Evolutionary conservation across 92 coral and sea anemone genomes (phyloP), one percentile per base, ranked within the genome.

Genomic region (Epizoanthus rinbou): DNA sequence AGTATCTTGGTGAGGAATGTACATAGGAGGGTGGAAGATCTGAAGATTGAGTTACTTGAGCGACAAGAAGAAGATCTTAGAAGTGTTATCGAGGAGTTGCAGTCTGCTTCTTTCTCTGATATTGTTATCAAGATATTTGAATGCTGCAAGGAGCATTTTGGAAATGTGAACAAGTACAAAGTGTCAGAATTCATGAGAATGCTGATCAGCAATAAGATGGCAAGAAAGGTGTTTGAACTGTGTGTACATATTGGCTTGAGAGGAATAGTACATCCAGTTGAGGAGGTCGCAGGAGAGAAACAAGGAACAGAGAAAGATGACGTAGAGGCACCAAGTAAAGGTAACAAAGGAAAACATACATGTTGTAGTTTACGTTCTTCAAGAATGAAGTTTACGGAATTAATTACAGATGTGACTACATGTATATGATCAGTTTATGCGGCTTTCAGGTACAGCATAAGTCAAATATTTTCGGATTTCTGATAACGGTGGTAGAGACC

Each of bases 41-140:
- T 88, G 71, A 90, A 90, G 80, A 91, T 64, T 65, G 89, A 92
- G 47, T 91, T 95, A 19, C 84, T 95, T 39, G 98, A 97, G 3
- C 75, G 84, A 8, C 81, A 81, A 39, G 85, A 74, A 5, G 90
- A 93, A 8, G 98, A 95, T 64, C 87, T 86, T 28, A 79, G 91
- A 73, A 91, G 93, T 65, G 75, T 91, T 22, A 85, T 91, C 3
- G 84, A 79, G 82, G 87, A 87, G 74, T 69, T 95, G 14, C 79
- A 88, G 21, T 94, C 87, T 13, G 64, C 91, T 11, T 89, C 97
- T 25, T 90, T 93, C 0, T 83, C 87, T 1, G 92, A 88, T 31
- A 75, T 89, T 10, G 21, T 95, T 6, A 65, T 80, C 3, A 87
- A 72, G 45, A 86, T 92, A 37, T 95, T 86, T 86, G 64, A 89